These are phyloP conservation scores for Myiopsitta monachus DNA, from an alignment of 2,113 vertebrate species.

Conservation along the genomic window DNA sequence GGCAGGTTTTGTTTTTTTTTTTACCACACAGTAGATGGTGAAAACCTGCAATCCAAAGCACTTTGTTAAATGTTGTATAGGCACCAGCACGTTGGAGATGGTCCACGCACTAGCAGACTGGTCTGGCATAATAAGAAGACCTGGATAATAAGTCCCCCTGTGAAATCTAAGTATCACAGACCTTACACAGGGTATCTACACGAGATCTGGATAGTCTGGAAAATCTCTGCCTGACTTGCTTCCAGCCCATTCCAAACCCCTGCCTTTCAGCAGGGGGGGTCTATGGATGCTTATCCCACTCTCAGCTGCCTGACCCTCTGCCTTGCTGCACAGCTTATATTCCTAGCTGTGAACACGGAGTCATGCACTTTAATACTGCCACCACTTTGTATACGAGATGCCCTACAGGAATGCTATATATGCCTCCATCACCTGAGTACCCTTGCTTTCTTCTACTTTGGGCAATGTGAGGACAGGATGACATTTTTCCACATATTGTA, in stretches of 20 bases:
- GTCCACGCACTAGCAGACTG: background rate
- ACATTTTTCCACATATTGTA: background rate
- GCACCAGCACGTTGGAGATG: accelerated
- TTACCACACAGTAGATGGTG: background rate
- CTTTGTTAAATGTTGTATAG: too few relatives aligned
- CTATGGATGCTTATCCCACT: too few relatives aligned
- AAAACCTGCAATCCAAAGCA: background rate
- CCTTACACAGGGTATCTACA: too few relatives aligned
- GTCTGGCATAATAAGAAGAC: background rate
- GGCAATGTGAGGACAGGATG: background rate
- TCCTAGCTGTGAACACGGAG: background rate
- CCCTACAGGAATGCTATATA: accelerated
- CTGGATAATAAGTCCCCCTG: too few relatives aligned
- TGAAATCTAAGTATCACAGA: background rate
- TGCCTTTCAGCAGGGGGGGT: background rate
- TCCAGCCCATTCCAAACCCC: accelerated
- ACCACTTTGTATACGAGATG: background rate
- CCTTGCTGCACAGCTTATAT: accelerated
- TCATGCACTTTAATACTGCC: background rate
- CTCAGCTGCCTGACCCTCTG: background rate
- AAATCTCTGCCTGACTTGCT: background rate
- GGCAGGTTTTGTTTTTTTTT: background rate
- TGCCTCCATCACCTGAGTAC: background rate
- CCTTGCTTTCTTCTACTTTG: background rate
- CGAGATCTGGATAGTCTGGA: background rate